A percentile compares a stretch with the other conserved stretches of the same genome.
Evolutionary conservation across 2,888 invertebrate species (phyloP).

Genomic region (Papilio protenor): DNA sequence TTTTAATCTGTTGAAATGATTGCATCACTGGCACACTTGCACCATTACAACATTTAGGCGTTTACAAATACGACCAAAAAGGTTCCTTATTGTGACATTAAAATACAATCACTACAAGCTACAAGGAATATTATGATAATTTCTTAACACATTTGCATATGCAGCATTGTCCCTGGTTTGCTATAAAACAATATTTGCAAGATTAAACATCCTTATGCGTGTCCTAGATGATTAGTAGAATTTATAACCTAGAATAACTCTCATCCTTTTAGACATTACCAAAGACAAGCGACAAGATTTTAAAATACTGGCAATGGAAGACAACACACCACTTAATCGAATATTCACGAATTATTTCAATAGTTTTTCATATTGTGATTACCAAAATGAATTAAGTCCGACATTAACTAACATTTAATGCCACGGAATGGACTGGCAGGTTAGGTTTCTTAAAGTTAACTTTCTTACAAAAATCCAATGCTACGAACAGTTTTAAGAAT

Average conservation of each 20-base stretch:
- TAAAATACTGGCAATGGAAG: background rate
- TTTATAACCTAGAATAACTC: background rate
- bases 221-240: background rate
- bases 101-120: background rate
- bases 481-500: no score
- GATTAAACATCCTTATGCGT: background rate
- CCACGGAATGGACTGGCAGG: no score
- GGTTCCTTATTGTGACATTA: slow-evolving; percentile 20
- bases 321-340: background rate
- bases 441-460: no score
- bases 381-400: background rate
- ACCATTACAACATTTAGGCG: slow-evolving; percentile 28
- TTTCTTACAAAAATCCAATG: no score
- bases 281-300: background rate
- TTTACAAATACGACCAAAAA: slow-evolving; percentile 27
- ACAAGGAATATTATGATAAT: background rate
- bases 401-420: no score
- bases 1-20: background rate
- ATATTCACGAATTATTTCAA: background rate
- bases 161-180: background rate
- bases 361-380: background rate
- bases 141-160: background rate
- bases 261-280: background rate
- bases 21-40: slow-evolving; percentile 12
- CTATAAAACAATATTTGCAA: background rate